Conservation (phyloP, 2,888 invertebrate genomes). For the Dryobotodes eremita region DNA sequence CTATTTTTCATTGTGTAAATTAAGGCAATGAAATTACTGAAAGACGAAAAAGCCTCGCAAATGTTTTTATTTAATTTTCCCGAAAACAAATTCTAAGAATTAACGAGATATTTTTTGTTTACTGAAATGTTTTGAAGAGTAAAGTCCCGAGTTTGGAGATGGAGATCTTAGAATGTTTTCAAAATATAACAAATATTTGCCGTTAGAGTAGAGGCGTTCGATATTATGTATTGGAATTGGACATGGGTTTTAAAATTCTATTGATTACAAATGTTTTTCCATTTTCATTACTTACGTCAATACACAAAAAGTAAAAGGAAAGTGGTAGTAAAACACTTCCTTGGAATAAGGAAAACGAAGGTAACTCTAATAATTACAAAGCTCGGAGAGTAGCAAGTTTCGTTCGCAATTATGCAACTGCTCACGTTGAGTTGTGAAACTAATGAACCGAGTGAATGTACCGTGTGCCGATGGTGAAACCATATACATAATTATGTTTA, state of each 20-base stretch:
- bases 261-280: constrained; percentile 1
- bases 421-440: constrained; percentile 50
- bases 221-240: constrained; percentile 15
- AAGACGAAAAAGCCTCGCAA: constrained; percentile 53
- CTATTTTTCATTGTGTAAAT: constrained; percentile 60
- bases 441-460: constrained; percentile 44
- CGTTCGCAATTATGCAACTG: constrained; percentile 47
- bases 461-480: constrained; percentile 32
- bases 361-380: constrained; percentile 29
- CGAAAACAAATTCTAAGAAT: constrained; percentile 40
- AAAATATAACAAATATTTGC: constrained; percentile 36
- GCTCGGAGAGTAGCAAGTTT: constrained; percentile 33
- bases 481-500: constrained; percentile 35
- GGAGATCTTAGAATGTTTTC: constrained; percentile 30
- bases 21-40: constrained; percentile 65
- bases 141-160: constrained; percentile 36
- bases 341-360: constrained; percentile 6
- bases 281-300: constrained; percentile 3
- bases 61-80: constrained; percentile 64
- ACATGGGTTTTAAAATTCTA: constrained; percentile 13
- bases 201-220: not conserved
- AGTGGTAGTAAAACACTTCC: constrained; percentile 1
- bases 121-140: constrained; percentile 45
- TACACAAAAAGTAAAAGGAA: constrained; percentile 1
- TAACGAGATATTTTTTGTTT: constrained; percentile 49